These are phyloP conservation scores for Drosophila rubida DNA, from an alignment of 2,888 invertebrate genomes.

Conservation along the genomic window DNA sequence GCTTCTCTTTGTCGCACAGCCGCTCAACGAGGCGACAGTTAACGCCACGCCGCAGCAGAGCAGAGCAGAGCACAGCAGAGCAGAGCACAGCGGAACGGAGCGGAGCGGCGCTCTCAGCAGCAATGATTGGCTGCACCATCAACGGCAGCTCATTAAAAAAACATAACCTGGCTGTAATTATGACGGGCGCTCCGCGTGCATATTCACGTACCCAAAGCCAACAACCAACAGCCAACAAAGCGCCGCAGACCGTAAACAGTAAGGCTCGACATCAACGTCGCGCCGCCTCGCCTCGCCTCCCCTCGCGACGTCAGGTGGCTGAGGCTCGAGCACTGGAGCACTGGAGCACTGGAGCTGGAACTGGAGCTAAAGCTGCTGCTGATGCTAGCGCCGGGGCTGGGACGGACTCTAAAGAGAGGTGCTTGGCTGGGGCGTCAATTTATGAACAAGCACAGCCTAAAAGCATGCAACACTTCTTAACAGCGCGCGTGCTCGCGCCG, in stretches of 20 bases:
- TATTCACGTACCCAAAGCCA: constrained; percentile 17
- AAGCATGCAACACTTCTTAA: constrained; percentile 71
- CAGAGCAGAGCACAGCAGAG: too few species aligned
- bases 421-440: constrained; percentile 52
- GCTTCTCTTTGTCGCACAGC: too few species aligned
- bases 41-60: too few species aligned
- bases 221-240: constrained; percentile 10
- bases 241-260: constrained; percentile 39
- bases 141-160: constrained; percentile 69
- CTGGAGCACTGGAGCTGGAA: too few species aligned
- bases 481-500: constrained; percentile 14
- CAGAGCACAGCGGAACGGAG: too few species aligned
- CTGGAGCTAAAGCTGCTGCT: too few species aligned
- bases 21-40: constrained; percentile 25
- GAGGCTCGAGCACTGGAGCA: too few species aligned
- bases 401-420: neutral
- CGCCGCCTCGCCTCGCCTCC: too few species aligned
- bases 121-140: neutral
- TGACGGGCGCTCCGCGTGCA: constrained; percentile 42
- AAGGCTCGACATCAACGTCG: neutral
- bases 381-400: too few species aligned
- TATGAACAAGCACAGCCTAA: constrained; percentile 64
- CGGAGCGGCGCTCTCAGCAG: too few species aligned
- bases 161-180: constrained; percentile 69
- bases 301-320: constrained; percentile 2